A percentile compares a stretch with the other conserved stretches of the same genome.
Conservation (phyloP, 2,888 invertebrate genomes). For the Mellilla xanthometata region DNA sequence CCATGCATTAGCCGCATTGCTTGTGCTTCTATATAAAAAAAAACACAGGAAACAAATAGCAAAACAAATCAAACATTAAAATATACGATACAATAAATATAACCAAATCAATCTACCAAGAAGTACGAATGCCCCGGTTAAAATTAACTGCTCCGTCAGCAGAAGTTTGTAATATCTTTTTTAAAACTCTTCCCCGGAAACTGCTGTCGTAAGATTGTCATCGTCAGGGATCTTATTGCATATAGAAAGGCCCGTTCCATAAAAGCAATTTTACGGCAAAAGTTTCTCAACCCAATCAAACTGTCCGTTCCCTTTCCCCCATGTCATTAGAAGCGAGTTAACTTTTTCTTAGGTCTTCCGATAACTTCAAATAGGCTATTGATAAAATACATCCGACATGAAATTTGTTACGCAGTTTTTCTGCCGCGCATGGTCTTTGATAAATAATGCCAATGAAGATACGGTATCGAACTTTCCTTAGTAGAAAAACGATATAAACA, state of each 20-base stretch:
- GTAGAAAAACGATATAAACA: neutral
- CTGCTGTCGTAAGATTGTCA: conserved; percentile 14
- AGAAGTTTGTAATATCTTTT: conserved; percentile 5
- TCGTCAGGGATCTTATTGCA: conserved; percentile 16
- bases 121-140: neutral
- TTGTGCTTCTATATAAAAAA: no score
- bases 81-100: no score
- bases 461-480: neutral
- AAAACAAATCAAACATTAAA: no score
- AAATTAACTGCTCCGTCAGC: neutral
- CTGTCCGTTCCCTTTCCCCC: conserved; percentile 28
- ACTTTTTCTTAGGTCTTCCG: conserved; percentile 33
- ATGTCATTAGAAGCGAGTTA: conserved; percentile 38
- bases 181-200: conserved; percentile 11
- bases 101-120: neutral
- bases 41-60: no score
- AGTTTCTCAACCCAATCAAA: conserved; percentile 21
- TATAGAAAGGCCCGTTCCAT: conserved; percentile 15
- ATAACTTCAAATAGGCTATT: conserved; percentile 33
- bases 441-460: conserved; percentile 1
- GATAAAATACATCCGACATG: conserved; percentile 32
- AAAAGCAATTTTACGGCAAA: conserved; percentile 17
- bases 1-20: no score
- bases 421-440: conserved; percentile 6
- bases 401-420: conserved; percentile 29